Base-by-base conservation (phyloP, 2,113 vertebrate genomes). In the Gobio gobio region DNA sequence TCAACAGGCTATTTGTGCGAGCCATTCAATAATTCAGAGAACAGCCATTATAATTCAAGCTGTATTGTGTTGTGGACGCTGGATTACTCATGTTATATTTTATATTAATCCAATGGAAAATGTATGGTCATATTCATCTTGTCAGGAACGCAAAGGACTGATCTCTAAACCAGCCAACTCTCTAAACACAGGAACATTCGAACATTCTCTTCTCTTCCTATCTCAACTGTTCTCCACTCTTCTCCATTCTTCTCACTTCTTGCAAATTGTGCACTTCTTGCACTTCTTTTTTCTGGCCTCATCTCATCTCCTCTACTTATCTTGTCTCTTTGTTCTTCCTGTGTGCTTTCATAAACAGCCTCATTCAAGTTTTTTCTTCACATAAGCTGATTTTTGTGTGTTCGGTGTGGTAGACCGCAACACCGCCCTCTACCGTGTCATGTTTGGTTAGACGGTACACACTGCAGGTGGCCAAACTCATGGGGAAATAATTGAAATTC, bases 11-110 rank as follows among this genome's bases (percentile, higher is more conserved):
- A 86, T 89, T 90, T 89, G 88, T 84, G 88, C 85, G 85, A 58
- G 61, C 80, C 86, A 87, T 88, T 86, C 88, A 89, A 91, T 91
- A 89, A 89, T 85, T 91, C 87, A 91, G 43, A 85, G 63, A 77
- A 81, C 86, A 86, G 86, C 83, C 81, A 14, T 86, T 90, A 89
- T 89, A 90, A 90, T 83, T 91, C 87, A 91, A 87, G 66, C 76
- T 81, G 84, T 89, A 88, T 88, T 88, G 89, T 80, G 59, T 87
- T 87, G 86, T 85, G 89, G 83, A 88, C 84, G 43, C 70, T 86
- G 88, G 82, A 85, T 88, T 88, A 81, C 85, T 74, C 83, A 75
- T 81, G 85, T 86, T 87, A 88, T 87, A 86, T 86, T 88, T 91
- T 85, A 87, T 86, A 86, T 85, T 89, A 86, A 87, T 86, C 78